phyloP scores from a whole-genome alignment of 2,888 invertebrate species.

The Bellardia bayeri region DNA sequence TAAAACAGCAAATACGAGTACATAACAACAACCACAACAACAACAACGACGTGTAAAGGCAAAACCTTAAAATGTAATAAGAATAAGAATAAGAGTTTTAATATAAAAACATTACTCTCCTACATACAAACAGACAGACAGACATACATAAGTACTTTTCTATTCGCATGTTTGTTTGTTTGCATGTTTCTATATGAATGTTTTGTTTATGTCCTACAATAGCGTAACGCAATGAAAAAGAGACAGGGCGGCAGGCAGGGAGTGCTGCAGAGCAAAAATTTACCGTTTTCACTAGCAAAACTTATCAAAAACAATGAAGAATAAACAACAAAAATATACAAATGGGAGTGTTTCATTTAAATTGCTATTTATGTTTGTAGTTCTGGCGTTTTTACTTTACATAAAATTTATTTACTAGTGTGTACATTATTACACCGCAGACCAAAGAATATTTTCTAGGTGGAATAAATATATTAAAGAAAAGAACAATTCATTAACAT shows the following conservation, averaged over 20 bases:
- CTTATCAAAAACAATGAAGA: not conserved
- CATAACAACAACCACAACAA: not conserved
- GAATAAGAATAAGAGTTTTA: slow-evolving; percentile 8
- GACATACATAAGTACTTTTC: not conserved
- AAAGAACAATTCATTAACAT: too few relatives aligned
- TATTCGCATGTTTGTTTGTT: not conserved
- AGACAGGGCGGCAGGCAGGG: not conserved
- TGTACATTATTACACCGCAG: not conserved
- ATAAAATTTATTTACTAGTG: not conserved
- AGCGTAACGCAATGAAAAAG: not conserved
- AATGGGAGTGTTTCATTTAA: slow-evolving; percentile 19
- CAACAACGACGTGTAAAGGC: slow-evolving; percentile 20
- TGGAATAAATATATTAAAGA: too few relatives aligned
- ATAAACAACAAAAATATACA: not conserved
- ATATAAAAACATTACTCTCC: not conserved
- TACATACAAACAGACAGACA: not conserved
- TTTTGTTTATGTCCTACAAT: not conserved
- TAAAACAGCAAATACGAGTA: not conserved
- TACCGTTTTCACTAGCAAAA: slow-evolving; percentile 3
- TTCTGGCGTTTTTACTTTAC: not conserved
- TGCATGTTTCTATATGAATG: not conserved
- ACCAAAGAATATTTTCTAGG: not conserved
- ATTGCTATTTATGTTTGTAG: slow-evolving; percentile 4
- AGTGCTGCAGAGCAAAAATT: not conserved
- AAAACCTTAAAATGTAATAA: slow-evolving; percentile 19